Evolutionary conservation across 2,888 invertebrate species (phyloP), one percentile per base, ranked within the genome.

Genomic region (Willowsia nigromaculata): DNA sequence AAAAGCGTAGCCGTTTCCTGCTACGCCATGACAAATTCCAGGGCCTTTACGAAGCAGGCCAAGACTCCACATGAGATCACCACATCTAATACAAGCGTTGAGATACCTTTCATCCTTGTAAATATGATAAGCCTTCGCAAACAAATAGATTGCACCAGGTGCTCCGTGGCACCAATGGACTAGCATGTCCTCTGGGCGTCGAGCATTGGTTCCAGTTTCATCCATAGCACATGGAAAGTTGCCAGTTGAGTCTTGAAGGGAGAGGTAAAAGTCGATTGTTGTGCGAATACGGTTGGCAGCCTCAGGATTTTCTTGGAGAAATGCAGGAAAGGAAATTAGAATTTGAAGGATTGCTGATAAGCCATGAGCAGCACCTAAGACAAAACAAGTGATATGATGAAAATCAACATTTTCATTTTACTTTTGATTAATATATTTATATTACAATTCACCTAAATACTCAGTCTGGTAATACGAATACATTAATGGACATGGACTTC

Each of bases 1-100:
- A 93, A 97, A 97, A 0, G 96, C 96, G 94, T 97, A 97, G 15
- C 96, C 97, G 94, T 96, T 97, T 43, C 97, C 97, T 25, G 96
- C 96, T 0, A 97, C 95, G 0, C 98, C 98, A 93, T 98, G 98
- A 93, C 98, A 98, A 90, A 98, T 96, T 0, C 98, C 97, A 9
- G 98, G 97, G 0, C 98, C 98, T 94, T 98, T 98, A 91, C 95
- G 95, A 47, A 98, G 94, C 40, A 98, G 94, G 0, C 98, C 98
- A 93, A 96, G 96, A 25, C 95, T 94, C 98, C 98, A 98, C 1
- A 97, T 96, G 22, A 97, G 94, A 83, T 98, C 97, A 0, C 96
- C 96, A 91, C 96, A 96, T 90, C 94, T 95, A 0, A 95, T 93
- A 92, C 97, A 96, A 0, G 97, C 95, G 25, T 95, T 93, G 37